Evolutionary conservation across 2,888 invertebrate genomes (phyloP), one percentile per base, ranked within the genome.

Genomic region (Pachliopta kotzebuea): DNA sequence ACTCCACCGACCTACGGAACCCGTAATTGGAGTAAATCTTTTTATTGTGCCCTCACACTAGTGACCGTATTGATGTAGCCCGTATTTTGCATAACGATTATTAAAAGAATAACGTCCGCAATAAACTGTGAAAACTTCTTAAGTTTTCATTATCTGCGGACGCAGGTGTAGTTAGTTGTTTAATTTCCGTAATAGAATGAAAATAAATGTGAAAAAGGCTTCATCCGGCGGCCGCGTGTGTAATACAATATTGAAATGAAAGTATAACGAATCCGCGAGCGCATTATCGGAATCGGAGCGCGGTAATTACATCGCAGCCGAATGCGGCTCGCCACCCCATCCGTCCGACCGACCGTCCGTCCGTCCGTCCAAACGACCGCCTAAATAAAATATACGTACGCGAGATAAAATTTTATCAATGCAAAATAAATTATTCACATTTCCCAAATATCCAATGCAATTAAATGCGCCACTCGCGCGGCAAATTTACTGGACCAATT

Each of bases 211-310:
- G 81, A 74, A 79, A 76, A 82, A 84, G 85, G 73, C 83, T 85
- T 83, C 84, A 84, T 85, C 84, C 80, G 49, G 49, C 75, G 37
- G 37, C 37, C 7, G 14, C 37, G 11, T 37, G 8, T 37, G 14
- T 72, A 80, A 87, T 88, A 84, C 84, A 88, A 88, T 84, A 89
- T 89, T 86, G 85, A 90, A 89, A 88, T 86, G 80, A 84, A 87
- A 84, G 83, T 84, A 83, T 75, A 86, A 83, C 84, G 85, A 86
- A 80, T 78, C 79, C 73, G 74, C 79, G 81, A 86, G 81, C 83
- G 83, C 85, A 89, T 89, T 89, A 90, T 90, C 89, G 88, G 83
- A 88, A 88, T 85, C 88, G 85, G 80, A 86, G 89, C 87, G 83
- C 89, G 86, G 83, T 89, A 89, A 90, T 90, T 90, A 90, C 90